These are phyloP conservation scores for Chiroxiphia lanceolata DNA, from an alignment of 2,797 vertebrate genomes.

Conservation along the genomic window DNA sequence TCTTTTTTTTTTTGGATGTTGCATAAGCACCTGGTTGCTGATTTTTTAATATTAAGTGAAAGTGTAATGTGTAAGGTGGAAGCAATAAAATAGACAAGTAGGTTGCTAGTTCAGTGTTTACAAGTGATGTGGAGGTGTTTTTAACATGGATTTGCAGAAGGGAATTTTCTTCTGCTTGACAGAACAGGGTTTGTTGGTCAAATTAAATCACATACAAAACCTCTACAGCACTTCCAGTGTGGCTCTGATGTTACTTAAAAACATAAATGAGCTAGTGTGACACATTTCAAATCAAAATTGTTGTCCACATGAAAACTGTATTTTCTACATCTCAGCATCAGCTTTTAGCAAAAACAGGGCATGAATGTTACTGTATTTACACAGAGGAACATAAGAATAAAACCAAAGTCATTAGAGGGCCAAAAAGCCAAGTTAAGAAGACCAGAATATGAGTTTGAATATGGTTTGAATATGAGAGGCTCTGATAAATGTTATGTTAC, in stretches of 20 bases:
- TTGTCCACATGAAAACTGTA: not conserved
- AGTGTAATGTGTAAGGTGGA: not conserved
- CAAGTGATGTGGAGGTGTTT: conserved; percentile 14
- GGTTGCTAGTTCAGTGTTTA: conserved; percentile 33
- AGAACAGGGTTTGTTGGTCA: not conserved
- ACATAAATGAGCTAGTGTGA: conserved; percentile 34
- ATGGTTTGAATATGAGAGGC: not conserved
- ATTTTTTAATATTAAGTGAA: conserved; percentile 46
- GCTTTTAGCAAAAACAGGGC: not conserved
- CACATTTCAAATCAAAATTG: conserved; percentile 34
- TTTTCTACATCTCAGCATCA: not conserved
- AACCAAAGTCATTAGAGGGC: not conserved
- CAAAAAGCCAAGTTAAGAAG: conserved; percentile 25
- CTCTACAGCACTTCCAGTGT: conserved; percentile 50
- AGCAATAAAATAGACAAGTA: conserved; percentile 47
- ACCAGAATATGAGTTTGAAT: too few species aligned
- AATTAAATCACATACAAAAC: conserved; percentile 13
- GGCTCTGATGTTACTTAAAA: conserved; percentile 56
- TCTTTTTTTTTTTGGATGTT: not conserved
- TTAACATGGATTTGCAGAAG: conserved; percentile 7
- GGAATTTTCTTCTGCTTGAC: conserved; percentile 37
- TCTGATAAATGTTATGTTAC: not conserved
- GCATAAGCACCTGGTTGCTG: conserved; percentile 28
- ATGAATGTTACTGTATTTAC: conserved; percentile 9
- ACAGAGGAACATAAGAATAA: not conserved